Evolutionary conservation across 1,140 invertebrate genomes (phyloP).

Genomic region (Aphis gossypii): DNA sequence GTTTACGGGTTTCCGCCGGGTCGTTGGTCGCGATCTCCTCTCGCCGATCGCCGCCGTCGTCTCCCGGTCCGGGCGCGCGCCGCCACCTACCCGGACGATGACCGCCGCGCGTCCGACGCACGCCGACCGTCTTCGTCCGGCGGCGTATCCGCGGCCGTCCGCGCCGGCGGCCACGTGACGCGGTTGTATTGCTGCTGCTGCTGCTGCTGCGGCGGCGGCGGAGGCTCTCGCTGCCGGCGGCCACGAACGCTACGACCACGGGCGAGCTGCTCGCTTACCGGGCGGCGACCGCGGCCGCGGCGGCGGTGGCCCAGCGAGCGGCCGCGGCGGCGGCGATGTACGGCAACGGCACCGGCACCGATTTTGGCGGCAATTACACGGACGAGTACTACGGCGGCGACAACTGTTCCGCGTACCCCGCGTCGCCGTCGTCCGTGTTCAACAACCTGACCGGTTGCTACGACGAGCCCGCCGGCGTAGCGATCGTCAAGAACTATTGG

Average conservation of each 20-base stretch:
- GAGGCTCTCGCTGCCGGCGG: background rate
- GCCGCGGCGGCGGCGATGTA: conserved; percentile 29
- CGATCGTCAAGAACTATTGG: conserved; percentile 76
- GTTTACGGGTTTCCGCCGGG: background rate
- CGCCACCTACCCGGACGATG: background rate
- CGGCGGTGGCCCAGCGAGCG: conserved; percentile 32
- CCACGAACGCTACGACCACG: conserved; percentile 30
- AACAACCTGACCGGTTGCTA: conserved; percentile 63
- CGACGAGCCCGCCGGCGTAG: conserved; percentile 45
- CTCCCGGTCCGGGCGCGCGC: no score
- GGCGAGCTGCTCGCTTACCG: conserved; percentile 20
- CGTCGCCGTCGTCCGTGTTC: background rate
- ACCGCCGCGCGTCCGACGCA: background rate
- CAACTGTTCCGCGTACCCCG: background rate
- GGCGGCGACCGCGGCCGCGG: conserved; percentile 44
- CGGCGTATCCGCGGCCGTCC: background rate
- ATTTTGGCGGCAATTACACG: background rate
- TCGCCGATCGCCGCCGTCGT: background rate
- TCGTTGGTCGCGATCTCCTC: background rate
- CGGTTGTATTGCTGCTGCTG: background rate
- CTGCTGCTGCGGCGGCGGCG: conserved; percentile 2
- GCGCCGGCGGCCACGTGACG: background rate
- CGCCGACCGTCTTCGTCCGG: background rate
- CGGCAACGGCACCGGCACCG: background rate
- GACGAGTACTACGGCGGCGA: background rate